Evolutionary conservation across 2,113 vertebrate species (phyloP), one percentile per base, ranked within the genome.

Genomic region (Crotalus viridis): DNA sequence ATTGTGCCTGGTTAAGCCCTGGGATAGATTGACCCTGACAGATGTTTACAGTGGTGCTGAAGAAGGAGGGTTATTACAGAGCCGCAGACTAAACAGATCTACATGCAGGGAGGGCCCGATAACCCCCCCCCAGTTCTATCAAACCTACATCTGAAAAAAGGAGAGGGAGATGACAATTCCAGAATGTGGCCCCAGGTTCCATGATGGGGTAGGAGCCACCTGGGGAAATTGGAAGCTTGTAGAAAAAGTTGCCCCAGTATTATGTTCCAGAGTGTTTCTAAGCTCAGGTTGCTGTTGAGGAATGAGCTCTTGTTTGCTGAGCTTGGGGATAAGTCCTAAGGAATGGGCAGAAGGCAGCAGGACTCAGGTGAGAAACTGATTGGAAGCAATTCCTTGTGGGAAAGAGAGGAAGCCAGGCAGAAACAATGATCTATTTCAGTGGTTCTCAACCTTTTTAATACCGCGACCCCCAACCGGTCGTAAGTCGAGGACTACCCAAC

Each of bases 81-180:
- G 91, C 93, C 74, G 51, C 93, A 94, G 93, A 94, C 93, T 94
- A 94, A 94, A 94, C 93, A 92, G 90, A 91, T 57, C 91, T 92
- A 89, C 87, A 89, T 85, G 46, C 55, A 64, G 88, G 74, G 91
- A 56, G 54, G 88, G 88, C 51, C 39, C 19, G 8, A 39, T 92
- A 69, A 13, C 39, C 39, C 48, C 28, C 91, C 91, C 87, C 90
- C 69, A 64, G 85, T 22, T 26, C 19, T 48, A 24, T 13, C 57
- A 74, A 46, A 93, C 88, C 54, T 57, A 12, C 43, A 46, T 87
- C 46, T 15, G 52, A 92, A 81, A 85, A 55, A 22, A 57, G 21
- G 21, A 39, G 26, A 54, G 12, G 26, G 51, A 69, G 33, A 19
- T 59, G 88, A 39, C 15, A 57, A 21, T 51, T 91, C 57, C 51